These are phyloP conservation scores for Frankliniella intonsa DNA, from an alignment of 2,888 invertebrate species.

Conservation along the genomic window DNA sequence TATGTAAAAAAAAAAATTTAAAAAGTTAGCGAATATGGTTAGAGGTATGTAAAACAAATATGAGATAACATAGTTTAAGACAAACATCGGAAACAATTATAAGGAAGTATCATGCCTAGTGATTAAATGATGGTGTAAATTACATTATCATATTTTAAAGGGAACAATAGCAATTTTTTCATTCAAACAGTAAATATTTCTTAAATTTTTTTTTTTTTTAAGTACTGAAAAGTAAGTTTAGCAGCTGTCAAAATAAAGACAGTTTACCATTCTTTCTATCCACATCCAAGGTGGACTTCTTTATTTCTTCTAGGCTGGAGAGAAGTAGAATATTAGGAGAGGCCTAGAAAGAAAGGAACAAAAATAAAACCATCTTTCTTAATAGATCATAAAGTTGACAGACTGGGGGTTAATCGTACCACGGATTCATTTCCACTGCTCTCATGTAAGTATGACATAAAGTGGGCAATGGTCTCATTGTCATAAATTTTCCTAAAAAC, in stretches of 20 bases:
- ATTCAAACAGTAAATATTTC: too few relatives aligned
- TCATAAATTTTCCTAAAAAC: too few relatives aligned
- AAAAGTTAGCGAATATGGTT: not conserved
- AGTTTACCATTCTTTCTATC: not conserved
- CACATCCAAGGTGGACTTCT: not conserved
- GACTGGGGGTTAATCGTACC: too few relatives aligned
- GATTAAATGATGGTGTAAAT: not conserved
- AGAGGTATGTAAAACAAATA: not conserved
- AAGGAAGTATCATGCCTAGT: too few relatives aligned
- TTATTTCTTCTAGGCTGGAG: not conserved
- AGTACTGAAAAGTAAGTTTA: too few relatives aligned
- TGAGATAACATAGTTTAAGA: not conserved
- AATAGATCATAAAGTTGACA: not conserved
- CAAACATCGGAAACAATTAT: too few relatives aligned
- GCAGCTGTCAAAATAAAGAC: too few relatives aligned
- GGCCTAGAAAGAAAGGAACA: not conserved
- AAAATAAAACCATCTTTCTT: not conserved
- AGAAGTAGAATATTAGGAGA: not conserved
- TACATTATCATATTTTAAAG: not conserved
- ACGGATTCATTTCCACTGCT: too few relatives aligned
- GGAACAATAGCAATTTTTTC: too few relatives aligned
- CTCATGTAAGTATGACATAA: too few relatives aligned
- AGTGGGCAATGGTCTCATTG: too few relatives aligned
- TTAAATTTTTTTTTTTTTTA: too few relatives aligned
- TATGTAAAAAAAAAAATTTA: not conserved